Base-by-base conservation (phyloP, 2,113 vertebrate genomes). In the Phrynocephalus versicolor region DNA sequence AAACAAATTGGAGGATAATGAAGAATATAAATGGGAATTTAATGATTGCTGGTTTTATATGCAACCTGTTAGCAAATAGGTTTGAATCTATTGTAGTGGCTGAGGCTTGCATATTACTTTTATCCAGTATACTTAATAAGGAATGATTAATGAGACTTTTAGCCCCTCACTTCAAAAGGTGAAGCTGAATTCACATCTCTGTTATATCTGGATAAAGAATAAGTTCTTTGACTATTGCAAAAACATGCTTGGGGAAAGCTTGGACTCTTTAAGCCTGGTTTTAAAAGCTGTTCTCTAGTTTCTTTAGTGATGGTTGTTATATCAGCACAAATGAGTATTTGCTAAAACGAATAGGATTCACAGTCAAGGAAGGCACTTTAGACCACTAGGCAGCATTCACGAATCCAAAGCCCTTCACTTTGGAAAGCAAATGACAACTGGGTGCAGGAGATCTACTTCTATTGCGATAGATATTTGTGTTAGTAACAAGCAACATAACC, bases 21-120 rank as follows among this genome's bases (percentile, higher is more conserved):
- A 10, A 82, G 88, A 90, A 92, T 85, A 84, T 0, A 64, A 92
- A 90, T 64, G 71, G 88, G 69, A 37, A 76, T 90, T 93, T 92
- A 93, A 93, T 90, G 88, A 74, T 51, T 91, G 93, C 88, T 25
- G 35, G 23, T 81, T 57, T 33, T 15, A 55, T 74, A 51, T 58
- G 45, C 41, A 67, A 55, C 60, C 45, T 81, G 27, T 82, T 87
- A 82, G 19, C 85, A 86, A 89, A 82, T 35, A 74, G 51, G 23
- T 73, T 82, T 45, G 81, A 80, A 64, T 13, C 37, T 16, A 73
- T 27, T 37, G n/a, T 27, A 35, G 87, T 60, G 89, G 33, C 80
- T 57, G 67, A 39, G 19, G 58, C n/a, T 88, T 15, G 3, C 37
- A 9, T 81, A 69, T 10, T 14, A 75, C 73, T 64, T 78, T 62